Percentiles rank a stretch among this genome's conserved stretches.
phyloP scores from a whole-genome alignment of 1,140 invertebrate genomes.

The Drosophila saltans region DNA sequence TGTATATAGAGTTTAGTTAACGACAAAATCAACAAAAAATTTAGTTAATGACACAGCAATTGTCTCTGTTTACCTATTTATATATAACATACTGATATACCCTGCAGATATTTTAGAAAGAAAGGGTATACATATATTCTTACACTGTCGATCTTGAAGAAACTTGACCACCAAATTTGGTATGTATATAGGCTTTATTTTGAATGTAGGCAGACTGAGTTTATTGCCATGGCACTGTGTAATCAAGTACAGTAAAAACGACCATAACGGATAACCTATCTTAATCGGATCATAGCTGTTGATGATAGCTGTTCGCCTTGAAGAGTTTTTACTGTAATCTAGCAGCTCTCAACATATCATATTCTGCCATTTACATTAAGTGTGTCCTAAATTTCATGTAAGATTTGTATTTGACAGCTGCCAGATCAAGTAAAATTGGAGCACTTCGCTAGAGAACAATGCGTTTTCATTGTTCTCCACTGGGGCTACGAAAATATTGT shows the following conservation, averaged over 20 bases:
- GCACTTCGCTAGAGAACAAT: background rate
- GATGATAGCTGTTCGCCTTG: too few relatives aligned
- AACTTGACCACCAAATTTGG: too few relatives aligned
- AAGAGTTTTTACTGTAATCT: too few relatives aligned
- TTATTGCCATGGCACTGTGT: background rate
- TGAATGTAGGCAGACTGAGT: too few relatives aligned
- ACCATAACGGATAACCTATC: too few relatives aligned
- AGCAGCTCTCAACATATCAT: background rate
- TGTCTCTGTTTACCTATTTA: background rate
- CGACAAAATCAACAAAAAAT: background rate
- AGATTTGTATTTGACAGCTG: background rate
- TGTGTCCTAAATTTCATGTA: background rate
- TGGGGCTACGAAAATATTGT: too few relatives aligned
- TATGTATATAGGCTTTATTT: too few relatives aligned
- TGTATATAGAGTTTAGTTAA: conserved; percentile 8
- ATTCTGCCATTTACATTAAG: background rate
- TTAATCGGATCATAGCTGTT: too few relatives aligned
- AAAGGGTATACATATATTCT: background rate
- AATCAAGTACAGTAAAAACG: too few relatives aligned
- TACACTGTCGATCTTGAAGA: too few relatives aligned
- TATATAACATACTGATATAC: background rate
- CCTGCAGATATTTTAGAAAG: background rate
- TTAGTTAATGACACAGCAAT: conserved; percentile 13
- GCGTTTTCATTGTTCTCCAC: background rate
- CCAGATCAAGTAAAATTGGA: background rate